Conservation (phyloP, 1,140 invertebrate species). For the Pogonomyrmex barbatus region DNA sequence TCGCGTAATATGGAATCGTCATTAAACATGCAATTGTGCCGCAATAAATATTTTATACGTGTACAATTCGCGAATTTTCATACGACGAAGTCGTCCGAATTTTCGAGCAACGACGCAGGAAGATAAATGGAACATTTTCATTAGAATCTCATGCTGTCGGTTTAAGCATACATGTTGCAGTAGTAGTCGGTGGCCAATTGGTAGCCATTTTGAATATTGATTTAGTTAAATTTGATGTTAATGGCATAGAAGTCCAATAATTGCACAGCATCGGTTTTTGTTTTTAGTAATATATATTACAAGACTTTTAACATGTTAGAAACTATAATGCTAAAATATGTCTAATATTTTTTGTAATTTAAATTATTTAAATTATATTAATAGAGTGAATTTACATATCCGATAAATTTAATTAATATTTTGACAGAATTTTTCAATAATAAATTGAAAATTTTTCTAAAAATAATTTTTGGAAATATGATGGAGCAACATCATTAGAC, state of each 20-base stretch:
- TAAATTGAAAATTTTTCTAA: background rate
- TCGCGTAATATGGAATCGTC: background rate
- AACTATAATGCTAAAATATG: background rate
- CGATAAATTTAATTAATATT: background rate
- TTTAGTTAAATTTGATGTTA: background rate
- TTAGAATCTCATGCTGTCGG: background rate
- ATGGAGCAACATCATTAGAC: slow-evolving; percentile 16
- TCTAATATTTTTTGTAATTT: background rate
- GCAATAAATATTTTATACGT: too few relatives aligned
- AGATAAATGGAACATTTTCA: background rate
- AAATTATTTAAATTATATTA: background rate
- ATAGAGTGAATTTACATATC: background rate
- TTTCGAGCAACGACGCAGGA: background rate
- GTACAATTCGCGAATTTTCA: background rate
- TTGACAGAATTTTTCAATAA: background rate
- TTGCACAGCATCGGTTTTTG: background rate
- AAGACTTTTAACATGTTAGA: too few relatives aligned
- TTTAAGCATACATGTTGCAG: background rate
- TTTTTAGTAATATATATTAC: background rate
- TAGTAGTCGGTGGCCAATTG: background rate
- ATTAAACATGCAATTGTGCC: background rate
- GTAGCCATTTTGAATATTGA: slow-evolving; percentile 30
- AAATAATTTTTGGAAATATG: background rate
- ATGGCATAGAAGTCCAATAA: background rate
- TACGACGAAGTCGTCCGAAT: background rate